Base-by-base conservation (phyloP, 2,113 vertebrate species). In the Gopherus flavomarginatus region DNA sequence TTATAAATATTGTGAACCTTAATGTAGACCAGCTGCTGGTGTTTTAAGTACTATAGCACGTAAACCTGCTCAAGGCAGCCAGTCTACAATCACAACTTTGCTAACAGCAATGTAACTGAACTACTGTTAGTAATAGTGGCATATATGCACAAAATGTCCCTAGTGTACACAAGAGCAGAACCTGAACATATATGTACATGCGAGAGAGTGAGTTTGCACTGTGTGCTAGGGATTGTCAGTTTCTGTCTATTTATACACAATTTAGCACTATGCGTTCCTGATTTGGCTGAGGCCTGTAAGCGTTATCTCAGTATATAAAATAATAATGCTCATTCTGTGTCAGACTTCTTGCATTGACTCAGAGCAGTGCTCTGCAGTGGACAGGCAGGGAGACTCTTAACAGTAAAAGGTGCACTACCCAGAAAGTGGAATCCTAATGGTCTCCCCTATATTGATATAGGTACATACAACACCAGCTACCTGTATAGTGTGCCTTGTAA, bases 371-470 rank as follows among this genome's bases (percentile, higher is more conserved):
- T 69, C 47, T 11, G 6, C 13, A 52, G 9, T 13, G 90, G 86
- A 78, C 13, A 65, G 2, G 0, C 0, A 11, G 1, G 2, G 86
- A 92, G 2, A 5, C 53, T n/a, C 24, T 88, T 87, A 49, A 8
- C 11, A 89, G 12, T 1, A 4, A 89, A 83, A 56, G 77, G 44
- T 2, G 1, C 3, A 81, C 75, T 92, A 8, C 8, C 31, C 83
- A 91, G 44, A 72, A 90, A 87, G 1, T 6, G 54, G 50, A 80
- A 86, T 42, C 22, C 11, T 35, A 65, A 65, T 14, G 53, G 31
- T 75, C 42, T 13, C 42, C 22, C 72, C 5, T n/a, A 77, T 44
- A 13, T 42, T 75, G 19, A 75, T 19, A 24, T 27, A 77, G 22
- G 38, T 77, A 11, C 42, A 47, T 44, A 2, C 93, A 94, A 83